Conservation (phyloP, 2,888 invertebrate species). For the Lithodes maja region DNA sequence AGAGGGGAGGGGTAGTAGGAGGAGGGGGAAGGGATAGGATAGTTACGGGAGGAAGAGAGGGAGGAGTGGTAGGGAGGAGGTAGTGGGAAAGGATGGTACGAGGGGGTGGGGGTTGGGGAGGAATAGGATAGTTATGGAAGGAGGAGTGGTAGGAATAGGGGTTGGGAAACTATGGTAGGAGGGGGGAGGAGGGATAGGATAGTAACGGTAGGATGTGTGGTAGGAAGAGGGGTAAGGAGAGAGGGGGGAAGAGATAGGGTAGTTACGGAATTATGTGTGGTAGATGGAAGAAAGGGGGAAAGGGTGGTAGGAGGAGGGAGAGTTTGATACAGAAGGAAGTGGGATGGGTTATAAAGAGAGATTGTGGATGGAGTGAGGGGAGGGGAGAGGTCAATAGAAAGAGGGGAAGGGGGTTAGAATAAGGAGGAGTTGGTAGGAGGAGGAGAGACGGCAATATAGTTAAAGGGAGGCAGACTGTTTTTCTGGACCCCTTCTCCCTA, state of each 20-base stretch:
- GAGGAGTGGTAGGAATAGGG: neutral
- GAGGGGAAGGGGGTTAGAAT: too few species aligned
- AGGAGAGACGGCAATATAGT: too few species aligned
- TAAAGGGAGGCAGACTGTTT: too few species aligned
- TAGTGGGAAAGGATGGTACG: neutral
- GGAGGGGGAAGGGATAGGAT: neutral
- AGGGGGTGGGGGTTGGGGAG: neutral
- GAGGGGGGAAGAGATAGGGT: neutral
- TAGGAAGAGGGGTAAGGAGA: neutral
- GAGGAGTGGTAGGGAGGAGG: neutral
- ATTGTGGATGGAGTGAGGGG: too few species aligned
- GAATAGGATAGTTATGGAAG: neutral
- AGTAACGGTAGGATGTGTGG: neutral
- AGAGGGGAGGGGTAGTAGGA: neutral
- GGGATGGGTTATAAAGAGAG: too few species aligned
- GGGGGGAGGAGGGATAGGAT: conserved; percentile 4
- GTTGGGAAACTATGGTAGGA: neutral
- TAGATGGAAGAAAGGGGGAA: too few species aligned
- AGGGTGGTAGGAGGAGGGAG: too few species aligned
- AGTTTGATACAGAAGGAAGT: too few species aligned
- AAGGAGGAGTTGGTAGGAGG: too few species aligned
- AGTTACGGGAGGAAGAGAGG: neutral
- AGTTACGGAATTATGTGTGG: too few species aligned
- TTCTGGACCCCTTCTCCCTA: too few species aligned
- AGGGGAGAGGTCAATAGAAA: too few species aligned